Evolutionary conservation across 2,797 vertebrate species (phyloP).

Genomic region (Ibycter americanus): DNA sequence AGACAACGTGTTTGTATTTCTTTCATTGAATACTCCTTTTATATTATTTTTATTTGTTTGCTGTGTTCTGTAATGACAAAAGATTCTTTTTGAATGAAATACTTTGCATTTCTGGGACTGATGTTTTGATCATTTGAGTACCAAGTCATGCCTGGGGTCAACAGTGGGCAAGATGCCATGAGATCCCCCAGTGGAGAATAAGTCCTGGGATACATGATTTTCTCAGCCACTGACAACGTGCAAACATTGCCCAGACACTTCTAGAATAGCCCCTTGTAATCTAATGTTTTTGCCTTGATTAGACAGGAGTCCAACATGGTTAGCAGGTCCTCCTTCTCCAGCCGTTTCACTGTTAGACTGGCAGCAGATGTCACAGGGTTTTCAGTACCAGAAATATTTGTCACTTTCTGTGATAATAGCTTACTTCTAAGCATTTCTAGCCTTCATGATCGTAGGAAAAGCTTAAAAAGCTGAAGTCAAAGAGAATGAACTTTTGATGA

Average conservation of each 20-base stretch:
- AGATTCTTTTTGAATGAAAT: not conserved
- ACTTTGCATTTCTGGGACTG: not conserved
- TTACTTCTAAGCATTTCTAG: not conserved
- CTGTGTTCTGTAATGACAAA: not conserved
- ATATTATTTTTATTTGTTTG: not conserved
- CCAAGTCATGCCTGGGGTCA: not conserved
- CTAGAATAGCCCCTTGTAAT: not conserved
- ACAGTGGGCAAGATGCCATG: not conserved
- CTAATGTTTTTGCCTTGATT: not conserved
- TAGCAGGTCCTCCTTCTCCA: not conserved
- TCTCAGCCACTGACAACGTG: not conserved
- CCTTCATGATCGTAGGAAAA: not conserved
- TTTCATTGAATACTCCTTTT: not conserved
- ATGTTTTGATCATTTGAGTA: not conserved
- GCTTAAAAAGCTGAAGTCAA: not conserved
- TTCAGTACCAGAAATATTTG: not conserved
- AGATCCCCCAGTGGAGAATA: not conserved
- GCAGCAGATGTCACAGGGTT: not conserved
- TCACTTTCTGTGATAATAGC: not conserved
- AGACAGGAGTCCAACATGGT: rapidly evolving
- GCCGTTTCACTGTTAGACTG: not conserved
- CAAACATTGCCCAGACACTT: not conserved
- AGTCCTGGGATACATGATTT: not conserved
- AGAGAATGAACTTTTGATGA: not conserved
- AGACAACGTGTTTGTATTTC: not conserved